Evolutionary conservation across 2,888 invertebrate species (phyloP), one percentile per base, ranked within the genome.

Genomic region (Thecophora atra): DNA sequence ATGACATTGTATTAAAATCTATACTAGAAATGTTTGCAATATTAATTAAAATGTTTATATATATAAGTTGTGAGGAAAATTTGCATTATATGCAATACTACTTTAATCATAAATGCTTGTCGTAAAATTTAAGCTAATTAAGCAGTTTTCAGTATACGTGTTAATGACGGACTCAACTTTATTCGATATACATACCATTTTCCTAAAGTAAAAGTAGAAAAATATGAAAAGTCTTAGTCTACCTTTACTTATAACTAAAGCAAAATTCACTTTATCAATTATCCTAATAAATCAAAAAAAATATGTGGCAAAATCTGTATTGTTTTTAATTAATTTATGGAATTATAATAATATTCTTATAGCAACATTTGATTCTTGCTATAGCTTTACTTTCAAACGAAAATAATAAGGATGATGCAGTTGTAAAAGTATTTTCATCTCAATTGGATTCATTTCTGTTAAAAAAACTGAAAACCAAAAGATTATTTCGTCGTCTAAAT

Each of bases 281-380:
- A 70, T 63, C 62, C 51, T 70, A 58, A 70, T 70, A 70, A 70
- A 70, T n/a, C 37, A 58, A 21, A 26, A 60, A 70, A 70, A 37
- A n/a, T 58, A 11, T 67, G 54, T 67, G 67, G 56, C 56, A 56
- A 67, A 67, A 54, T 30, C 15, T 3, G n/a, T 2, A 5, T 19
- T 11, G 13, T 37, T 37, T 24, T 63, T 60, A n/a, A n/a, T n/a
- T 60, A 17, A 60, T 60, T 60, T 26, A n/a, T n/a, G n/a, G n/a
- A n/a, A n/a, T n/a, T 63, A 19, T 63, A 44, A 44, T 44, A 44
- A 44, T 44, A 11, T 44, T 44, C 44, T 13, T 11, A 11, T 44
- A 11, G 37, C 11, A 11, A 37, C 37, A 6, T 37, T 37, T 6
- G 37, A 37, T 37, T 11, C 37, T 37, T 37, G 37, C 37, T n/a